phyloP scores from a whole-genome alignment of 92 coral and sea anemone species.

The Micromussa lordhowensis region DNA sequence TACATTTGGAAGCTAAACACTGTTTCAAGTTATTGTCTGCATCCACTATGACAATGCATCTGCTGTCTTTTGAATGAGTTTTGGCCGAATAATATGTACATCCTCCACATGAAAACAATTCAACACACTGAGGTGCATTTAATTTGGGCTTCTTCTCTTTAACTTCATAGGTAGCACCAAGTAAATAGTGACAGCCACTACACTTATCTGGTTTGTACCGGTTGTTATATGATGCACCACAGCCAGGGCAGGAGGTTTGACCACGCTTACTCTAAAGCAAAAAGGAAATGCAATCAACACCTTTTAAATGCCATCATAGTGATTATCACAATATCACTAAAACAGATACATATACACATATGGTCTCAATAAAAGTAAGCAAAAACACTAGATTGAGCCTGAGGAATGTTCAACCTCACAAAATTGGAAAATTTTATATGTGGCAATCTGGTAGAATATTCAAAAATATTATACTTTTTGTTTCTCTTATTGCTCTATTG shows the following conservation, averaged over 20 bases:
- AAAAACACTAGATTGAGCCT: too few relatives aligned
- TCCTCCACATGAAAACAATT: neutral
- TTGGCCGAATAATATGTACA: neutral
- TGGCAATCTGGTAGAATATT: too few relatives aligned
- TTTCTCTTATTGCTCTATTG: too few relatives aligned
- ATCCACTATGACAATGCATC: neutral
- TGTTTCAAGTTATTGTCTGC: neutral
- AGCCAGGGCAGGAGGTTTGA: conserved; percentile 2
- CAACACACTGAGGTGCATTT: neutral
- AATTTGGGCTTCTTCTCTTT: neutral
- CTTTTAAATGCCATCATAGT: too few relatives aligned
- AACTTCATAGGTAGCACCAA: neutral
- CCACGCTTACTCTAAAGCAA: neutral
- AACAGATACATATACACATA: too few relatives aligned
- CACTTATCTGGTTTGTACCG: neutral
- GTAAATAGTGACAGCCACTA: neutral
- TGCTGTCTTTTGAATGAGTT: neutral
- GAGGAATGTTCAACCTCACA: too few relatives aligned
- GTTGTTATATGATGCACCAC: neutral
- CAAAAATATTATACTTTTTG: too few relatives aligned
- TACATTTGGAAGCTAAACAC: conserved; percentile 2
- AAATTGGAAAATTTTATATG: too few relatives aligned
- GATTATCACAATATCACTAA: too few relatives aligned
- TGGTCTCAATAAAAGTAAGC: too few relatives aligned
- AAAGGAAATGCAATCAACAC: too few relatives aligned